phyloP scores from a whole-genome alignment of 2,113 vertebrate genomes.

The Eublepharis macularius region DNA sequence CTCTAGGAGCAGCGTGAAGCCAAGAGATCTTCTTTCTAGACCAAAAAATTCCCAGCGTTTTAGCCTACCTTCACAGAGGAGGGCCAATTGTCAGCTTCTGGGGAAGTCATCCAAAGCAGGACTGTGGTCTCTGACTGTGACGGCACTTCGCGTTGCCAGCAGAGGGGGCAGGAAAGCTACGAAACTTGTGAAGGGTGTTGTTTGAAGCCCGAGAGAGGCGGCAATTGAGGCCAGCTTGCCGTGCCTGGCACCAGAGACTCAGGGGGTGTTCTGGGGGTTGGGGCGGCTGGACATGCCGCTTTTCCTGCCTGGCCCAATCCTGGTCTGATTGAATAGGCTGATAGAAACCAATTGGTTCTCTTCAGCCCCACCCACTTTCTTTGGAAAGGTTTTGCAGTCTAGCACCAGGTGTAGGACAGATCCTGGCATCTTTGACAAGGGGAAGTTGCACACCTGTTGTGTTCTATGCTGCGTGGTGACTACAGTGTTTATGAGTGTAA shows the following conservation, averaged over 20 bases:
- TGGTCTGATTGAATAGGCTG: not conserved
- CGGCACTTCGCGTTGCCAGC: not conserved
- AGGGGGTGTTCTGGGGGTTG: not conserved
- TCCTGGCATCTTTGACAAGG: too few species aligned
- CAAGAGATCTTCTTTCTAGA: not conserved
- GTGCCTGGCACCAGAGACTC: not conserved
- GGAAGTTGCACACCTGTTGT: too few species aligned
- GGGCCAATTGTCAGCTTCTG: not conserved
- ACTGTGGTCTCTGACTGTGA: not conserved
- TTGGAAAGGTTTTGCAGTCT: too few species aligned
- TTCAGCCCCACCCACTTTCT: not conserved
- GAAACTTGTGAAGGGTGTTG: not conserved
- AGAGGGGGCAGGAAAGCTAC: not conserved
- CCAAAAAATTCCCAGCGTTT: not conserved
- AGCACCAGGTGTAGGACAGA: too few species aligned
- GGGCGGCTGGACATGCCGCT: not conserved
- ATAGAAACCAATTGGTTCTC: not conserved
- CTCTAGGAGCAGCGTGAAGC: too few species aligned
- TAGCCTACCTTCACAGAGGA: not conserved
- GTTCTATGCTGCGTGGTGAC: not conserved
- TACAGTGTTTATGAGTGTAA: not conserved
- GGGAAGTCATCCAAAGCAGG: not conserved
- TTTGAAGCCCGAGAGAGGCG: too few species aligned
- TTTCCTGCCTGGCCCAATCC: not conserved
- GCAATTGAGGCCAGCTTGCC: not conserved